phyloP scores from a whole-genome alignment of 2,888 invertebrate genomes.

The Dicyrtomina minuta region DNA sequence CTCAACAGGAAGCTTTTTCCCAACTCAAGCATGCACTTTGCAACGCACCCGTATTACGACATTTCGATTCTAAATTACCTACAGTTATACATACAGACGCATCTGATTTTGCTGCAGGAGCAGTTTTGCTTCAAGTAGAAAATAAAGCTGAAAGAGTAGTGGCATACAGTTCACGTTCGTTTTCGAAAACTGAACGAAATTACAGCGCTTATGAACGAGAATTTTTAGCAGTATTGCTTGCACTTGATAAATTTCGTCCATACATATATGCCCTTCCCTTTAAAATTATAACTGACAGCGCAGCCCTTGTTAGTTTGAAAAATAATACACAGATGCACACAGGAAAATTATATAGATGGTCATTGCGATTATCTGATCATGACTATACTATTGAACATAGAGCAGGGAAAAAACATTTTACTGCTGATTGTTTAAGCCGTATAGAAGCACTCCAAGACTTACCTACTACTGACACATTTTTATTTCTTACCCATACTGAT shows the following conservation, averaged over 20 bases:
- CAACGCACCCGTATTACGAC: slow-evolving; percentile 11
- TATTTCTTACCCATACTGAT: not conserved
- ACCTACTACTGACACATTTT: not conserved
- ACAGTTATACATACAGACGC: slow-evolving; percentile 44
- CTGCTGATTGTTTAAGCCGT: slow-evolving; percentile 56
- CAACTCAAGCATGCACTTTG: slow-evolving; percentile 4
- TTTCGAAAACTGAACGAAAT: slow-evolving; percentile 55
- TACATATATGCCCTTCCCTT: slow-evolving; percentile 56
- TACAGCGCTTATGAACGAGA: slow-evolving; percentile 57
- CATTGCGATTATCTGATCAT: slow-evolving; percentile 56
- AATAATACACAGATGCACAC: slow-evolving; percentile 56
- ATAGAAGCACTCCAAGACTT: not conserved
- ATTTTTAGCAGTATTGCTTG: slow-evolving; percentile 55
- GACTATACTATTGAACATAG: slow-evolving; percentile 56
- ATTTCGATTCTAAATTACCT: slow-evolving; percentile 11
- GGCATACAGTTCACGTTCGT: slow-evolving; percentile 40
- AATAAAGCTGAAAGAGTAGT: slow-evolving; percentile 36
- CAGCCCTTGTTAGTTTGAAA: slow-evolving; percentile 58
- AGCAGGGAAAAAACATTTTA: slow-evolving; percentile 55
- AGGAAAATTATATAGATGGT: slow-evolving; percentile 58
- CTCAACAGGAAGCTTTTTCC: slow-evolving; percentile 1
- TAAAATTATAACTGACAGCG: slow-evolving; percentile 57
- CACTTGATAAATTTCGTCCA: slow-evolving; percentile 56
- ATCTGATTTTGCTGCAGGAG: slow-evolving; percentile 48
- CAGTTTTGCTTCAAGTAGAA: slow-evolving; percentile 45